These are phyloP conservation scores for Eufriesea mexicana DNA, from an alignment of 1,140 invertebrate genomes.

Conservation along the genomic window DNA sequence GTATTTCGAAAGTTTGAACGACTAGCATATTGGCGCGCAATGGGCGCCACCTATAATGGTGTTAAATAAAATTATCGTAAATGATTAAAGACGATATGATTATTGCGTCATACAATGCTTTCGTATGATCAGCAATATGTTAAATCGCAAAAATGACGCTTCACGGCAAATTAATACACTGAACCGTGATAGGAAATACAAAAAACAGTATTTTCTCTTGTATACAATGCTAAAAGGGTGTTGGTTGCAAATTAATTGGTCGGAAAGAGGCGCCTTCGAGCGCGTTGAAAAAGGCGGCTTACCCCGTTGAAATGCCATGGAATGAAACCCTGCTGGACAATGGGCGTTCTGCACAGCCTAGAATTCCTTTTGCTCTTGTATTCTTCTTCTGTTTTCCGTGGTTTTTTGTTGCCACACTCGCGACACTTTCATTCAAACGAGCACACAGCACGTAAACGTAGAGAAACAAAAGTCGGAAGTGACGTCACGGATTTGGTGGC, in stretches of 20 bases:
- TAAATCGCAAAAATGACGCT: not conserved
- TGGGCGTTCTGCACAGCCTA: not conserved
- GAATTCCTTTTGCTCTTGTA: slow-evolving; percentile 7
- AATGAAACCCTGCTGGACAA: slow-evolving; percentile 13
- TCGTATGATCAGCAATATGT: not conserved
- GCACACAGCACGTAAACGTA: not conserved
- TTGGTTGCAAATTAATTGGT: slow-evolving; percentile 30
- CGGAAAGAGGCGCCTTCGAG: slow-evolving; percentile 2
- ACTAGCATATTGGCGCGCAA: not conserved
- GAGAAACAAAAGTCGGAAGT: not conserved
- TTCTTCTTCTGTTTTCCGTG: slow-evolving; percentile 12
- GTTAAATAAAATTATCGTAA: not conserved
- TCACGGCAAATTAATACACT: not conserved
- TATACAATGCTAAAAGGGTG: not conserved
- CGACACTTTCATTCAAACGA: slow-evolving; percentile 21
- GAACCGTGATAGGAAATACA: not conserved
- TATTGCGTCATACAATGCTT: not conserved
- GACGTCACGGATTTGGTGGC: not conserved
- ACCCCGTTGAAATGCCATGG: slow-evolving; percentile 10
- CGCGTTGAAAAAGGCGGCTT: slow-evolving; percentile 20
- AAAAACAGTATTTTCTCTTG: not conserved
- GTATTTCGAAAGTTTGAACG: not conserved
- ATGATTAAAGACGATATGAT: not conserved
- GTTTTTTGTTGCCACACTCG: not conserved
- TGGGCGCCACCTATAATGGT: not conserved